Conservation (phyloP, 37 sponge, comb jelly and placozoan genomes). For the Geodia barretti region DNA sequence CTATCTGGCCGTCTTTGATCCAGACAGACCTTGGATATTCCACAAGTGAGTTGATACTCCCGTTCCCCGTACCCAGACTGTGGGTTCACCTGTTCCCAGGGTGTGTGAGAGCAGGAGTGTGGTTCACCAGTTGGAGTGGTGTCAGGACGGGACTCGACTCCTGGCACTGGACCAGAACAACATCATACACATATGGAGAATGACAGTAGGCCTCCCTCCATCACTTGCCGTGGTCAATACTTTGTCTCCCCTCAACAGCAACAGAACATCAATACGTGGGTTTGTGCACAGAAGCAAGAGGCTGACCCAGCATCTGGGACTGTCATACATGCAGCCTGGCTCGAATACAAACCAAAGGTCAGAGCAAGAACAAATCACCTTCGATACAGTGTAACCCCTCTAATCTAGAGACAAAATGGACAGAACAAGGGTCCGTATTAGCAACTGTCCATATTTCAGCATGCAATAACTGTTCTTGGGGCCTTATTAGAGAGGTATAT, state of each 20-base stretch:
- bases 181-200: conserved; percentile 46
- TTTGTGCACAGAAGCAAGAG: conserved; percentile 45
- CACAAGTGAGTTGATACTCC: conserved; percentile 33
- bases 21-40: conserved; percentile 69
- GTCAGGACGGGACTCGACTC: conserved; percentile 30
- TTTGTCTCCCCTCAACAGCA: conserved; percentile 3
- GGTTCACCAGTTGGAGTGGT: conserved; percentile 33
- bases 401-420: too few species aligned
- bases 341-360: conserved; percentile 54
- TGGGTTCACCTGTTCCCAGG: background rate
- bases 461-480: too few species aligned
- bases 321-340: conserved; percentile 47
- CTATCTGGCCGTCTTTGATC: conserved; percentile 57
- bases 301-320: background rate
- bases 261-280: conserved; percentile 55
- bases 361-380: background rate
- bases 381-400: too few species aligned
- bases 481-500: too few species aligned
- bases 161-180: conserved; percentile 39
- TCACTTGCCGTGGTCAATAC: background rate
- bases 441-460: too few species aligned
- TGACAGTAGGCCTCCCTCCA: conserved; percentile 42
- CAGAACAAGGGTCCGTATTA: too few species aligned
- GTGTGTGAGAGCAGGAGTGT: conserved; percentile 28
- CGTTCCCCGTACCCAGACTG: too few species aligned